Percentiles rank a stretch among this genome's conserved stretches.
phyloP scores from a whole-genome alignment of 64 coral and sea anemone genomes.

The Astreopora myriophthalma region DNA sequence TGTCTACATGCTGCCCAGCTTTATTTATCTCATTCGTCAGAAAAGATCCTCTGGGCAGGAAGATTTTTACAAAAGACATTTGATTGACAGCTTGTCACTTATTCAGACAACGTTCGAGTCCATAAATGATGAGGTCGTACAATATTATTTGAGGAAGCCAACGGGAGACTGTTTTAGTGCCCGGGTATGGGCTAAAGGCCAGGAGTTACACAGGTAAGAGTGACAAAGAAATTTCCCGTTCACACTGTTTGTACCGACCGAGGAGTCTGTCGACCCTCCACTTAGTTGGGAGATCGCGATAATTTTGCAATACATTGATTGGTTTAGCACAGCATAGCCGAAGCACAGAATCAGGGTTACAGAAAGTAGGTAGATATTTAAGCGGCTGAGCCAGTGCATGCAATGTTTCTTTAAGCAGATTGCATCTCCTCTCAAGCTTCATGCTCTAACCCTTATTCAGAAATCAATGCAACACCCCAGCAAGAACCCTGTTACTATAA shows the following conservation, averaged over 20 bases:
- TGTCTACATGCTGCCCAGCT: constrained; percentile 68
- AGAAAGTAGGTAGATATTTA: too few species aligned
- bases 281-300: too few species aligned
- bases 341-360: too few species aligned
- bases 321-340: too few species aligned
- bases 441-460: too few species aligned
- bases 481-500: too few species aligned
- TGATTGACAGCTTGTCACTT: constrained; percentile 57
- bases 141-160: neutral
- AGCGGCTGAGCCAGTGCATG: too few species aligned
- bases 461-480: too few species aligned
- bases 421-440: too few species aligned
- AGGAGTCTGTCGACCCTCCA: too few species aligned
- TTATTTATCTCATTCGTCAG: constrained; percentile 63
- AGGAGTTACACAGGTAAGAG: constrained; percentile 22
- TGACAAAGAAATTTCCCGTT: neutral
- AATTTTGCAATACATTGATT: too few species aligned
- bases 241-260: neutral
- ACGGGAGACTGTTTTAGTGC: constrained; percentile 8
- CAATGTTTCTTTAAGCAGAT: too few species aligned
- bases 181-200: constrained; percentile 39
- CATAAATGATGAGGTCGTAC: neutral
- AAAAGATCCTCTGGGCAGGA: neutral
- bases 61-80: constrained; percentile 6
- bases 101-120: constrained; percentile 20